Conservation (phyloP, 2,113 vertebrate species). For the Carassius auratus region DNA sequence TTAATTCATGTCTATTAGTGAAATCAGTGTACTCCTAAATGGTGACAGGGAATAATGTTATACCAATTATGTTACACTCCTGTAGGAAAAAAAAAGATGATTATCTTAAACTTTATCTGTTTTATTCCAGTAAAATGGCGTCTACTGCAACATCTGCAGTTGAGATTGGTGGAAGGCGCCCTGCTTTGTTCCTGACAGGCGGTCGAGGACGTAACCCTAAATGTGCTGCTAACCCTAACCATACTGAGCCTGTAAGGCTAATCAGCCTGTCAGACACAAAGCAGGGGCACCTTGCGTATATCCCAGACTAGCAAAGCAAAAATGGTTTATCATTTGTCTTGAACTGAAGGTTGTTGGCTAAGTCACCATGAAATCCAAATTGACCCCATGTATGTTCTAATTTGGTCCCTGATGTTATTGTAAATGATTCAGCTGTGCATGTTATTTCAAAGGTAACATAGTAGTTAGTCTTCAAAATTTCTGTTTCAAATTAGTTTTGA, state of each 20-base stretch:
- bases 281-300: background rate
- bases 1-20: background rate
- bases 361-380: background rate
- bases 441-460: background rate
- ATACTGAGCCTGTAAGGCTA: conserved; percentile 6
- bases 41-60: background rate
- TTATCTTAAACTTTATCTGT: background rate
- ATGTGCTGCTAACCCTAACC: conserved; percentile 4
- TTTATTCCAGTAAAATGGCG: background rate
- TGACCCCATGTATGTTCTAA: background rate
- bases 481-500: background rate
- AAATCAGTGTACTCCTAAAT: background rate
- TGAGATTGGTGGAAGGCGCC: background rate
- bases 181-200: background rate
- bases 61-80: background rate
- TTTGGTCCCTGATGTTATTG: background rate
- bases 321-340: background rate
- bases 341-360: background rate
- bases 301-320: background rate
- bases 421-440: background rate
- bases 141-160: background rate
- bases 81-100: background rate
- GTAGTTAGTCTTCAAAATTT: background rate
- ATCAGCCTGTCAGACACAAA: conserved; percentile 23
- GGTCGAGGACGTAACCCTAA: conserved; percentile 4